phyloP scores from a whole-genome alignment of 2,797 vertebrate genomes.

The Lepilemur septentrionalis region DNA sequence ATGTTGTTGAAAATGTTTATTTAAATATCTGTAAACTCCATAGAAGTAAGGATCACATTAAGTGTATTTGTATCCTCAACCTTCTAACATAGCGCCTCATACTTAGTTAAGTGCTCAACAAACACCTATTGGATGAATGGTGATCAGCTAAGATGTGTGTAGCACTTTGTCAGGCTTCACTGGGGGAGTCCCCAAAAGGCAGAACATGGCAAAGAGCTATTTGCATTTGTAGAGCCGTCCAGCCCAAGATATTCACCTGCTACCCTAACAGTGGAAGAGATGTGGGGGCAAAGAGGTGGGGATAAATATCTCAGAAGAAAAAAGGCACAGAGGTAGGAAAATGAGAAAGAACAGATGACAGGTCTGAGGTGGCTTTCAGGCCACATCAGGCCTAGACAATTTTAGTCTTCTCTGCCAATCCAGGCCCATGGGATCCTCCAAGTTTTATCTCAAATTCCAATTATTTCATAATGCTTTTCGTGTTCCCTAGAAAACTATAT shows the following conservation, averaged over 20 bases:
- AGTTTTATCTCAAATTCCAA: background rate
- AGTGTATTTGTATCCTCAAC: background rate
- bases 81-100: background rate
- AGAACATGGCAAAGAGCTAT: background rate
- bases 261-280: background rate
- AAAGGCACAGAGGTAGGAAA: background rate
- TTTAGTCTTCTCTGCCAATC: background rate
- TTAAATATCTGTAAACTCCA: background rate
- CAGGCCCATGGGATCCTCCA: background rate
- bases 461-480: background rate
- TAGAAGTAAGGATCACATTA: background rate
- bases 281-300: background rate
- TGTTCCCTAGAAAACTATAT: background rate
- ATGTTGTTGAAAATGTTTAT: background rate
- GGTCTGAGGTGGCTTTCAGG: background rate
- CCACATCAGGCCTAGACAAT: background rate
- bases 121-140: background rate
- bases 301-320: background rate
- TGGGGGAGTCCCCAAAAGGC: background rate
- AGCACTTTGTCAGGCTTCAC: background rate
- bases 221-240: background rate
- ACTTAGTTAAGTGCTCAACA: background rate
- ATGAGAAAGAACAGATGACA: background rate
- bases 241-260: background rate
- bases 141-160: background rate